A percentile compares a stretch with the other conserved stretches of the same genome.
Conservation (phyloP, 2,797 vertebrate species). For the Hemibagrus guttatus region DNA sequence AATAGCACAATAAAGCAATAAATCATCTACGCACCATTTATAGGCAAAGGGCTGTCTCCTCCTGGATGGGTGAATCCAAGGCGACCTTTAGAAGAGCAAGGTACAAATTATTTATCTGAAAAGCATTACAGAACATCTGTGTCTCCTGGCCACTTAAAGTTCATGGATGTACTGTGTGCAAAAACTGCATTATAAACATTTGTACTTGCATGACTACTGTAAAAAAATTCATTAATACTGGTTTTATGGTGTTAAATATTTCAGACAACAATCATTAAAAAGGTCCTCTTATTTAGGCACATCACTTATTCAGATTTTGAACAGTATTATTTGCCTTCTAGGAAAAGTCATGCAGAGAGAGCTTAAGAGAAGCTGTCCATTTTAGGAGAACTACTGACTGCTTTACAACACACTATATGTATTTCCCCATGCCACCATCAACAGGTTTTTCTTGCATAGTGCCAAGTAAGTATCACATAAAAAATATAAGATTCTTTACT, state of each 20-base stretch:
- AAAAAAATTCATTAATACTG: neutral
- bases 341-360: neutral
- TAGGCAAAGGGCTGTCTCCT: conserved; percentile 85
- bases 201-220: too few species aligned
- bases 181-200: neutral
- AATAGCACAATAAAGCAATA: conserved; percentile 44
- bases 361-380: neutral
- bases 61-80: conserved; percentile 86
- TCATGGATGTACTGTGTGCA: neutral
- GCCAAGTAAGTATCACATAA: neutral
- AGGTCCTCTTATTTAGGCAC: neutral
- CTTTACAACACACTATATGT: neutral
- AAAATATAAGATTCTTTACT: neutral
- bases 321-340: neutral
- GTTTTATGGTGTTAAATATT: neutral
- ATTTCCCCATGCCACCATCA: neutral
- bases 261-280: neutral
- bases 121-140: conserved; percentile 26
- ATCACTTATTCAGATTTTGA: neutral
- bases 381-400: neutral
- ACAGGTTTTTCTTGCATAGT: neutral
- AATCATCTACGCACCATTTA: conserved; percentile 81
- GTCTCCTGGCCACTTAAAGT: neutral
- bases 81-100: conserved; percentile 76
- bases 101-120: conserved; percentile 47